Conservation (phyloP, 2,113 vertebrate species). For the Centropus bengalensis region DNA sequence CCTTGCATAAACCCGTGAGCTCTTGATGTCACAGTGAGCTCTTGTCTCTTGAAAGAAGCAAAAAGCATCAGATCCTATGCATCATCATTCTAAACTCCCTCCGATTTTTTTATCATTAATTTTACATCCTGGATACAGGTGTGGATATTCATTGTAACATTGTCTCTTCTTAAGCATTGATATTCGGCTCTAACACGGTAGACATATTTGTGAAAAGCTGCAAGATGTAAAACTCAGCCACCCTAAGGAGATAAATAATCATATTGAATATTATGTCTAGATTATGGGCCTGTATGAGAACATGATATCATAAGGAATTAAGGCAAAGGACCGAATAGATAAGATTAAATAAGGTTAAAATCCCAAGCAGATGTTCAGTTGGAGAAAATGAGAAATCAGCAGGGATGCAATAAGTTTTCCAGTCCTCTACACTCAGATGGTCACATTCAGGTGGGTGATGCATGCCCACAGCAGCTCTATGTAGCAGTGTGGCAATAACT, state of each 20-base stretch:
- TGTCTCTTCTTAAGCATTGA: neutral
- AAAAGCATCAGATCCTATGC: neutral
- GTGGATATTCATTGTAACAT: neutral
- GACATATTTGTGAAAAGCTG: neutral
- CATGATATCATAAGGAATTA: neutral
- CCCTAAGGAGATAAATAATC: neutral
- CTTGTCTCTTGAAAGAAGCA: neutral
- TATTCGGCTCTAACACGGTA: neutral
- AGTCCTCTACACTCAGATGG: neutral
- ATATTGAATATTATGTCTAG: neutral
- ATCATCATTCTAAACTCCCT: neutral
- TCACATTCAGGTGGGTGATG: neutral
- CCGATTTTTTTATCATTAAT: neutral
- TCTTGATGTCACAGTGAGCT: neutral
- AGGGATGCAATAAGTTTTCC: neutral
- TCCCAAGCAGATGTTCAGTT: neutral
- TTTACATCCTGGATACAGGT: neutral
- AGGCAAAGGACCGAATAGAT: neutral
- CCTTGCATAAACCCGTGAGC: neutral
- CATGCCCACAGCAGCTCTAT: neutral
- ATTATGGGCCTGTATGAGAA: neutral
- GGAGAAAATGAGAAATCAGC: neutral
- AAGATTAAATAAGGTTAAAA: neutral
- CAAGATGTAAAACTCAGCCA: neutral
- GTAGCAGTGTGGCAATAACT: neutral